Base-by-base conservation (phyloP, 1,140 invertebrate species). In the Samia ricini region DNA sequence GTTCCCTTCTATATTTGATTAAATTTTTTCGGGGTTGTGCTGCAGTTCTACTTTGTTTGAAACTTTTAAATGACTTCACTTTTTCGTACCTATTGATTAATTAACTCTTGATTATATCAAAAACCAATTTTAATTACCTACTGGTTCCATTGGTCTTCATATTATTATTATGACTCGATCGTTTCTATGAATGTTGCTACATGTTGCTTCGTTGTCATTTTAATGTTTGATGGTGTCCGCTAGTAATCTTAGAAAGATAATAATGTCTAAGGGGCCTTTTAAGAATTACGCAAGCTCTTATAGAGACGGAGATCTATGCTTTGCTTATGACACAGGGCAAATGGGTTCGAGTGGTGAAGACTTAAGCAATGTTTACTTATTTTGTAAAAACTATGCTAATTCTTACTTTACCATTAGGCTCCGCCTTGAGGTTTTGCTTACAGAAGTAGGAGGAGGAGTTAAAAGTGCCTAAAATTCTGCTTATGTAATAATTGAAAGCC, bases 1-100 rank as follows among this genome's bases (percentile, higher is more conserved):
- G 71, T 72, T 66, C 68, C 77, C 77, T 73, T 85, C 76, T 77
- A 87, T 89, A 85, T 87, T 89, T 89, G 84, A 89, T 87, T 85
- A 85, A 76, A 71, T 81, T 82, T 78, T 79, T 79, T 72, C 68
- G 76, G 76, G 74, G 79, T 78, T n/a, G n/a, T n/a, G n/a, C n/a
- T 78, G 79, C 76, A 85, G 72, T 77, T 65, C 74, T 83, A 42
- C n/a, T 68, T 52, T 71, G 68, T 71, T 65, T 66, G 52, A 55
- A 66, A 66, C 72, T 72, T 66, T 65, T 29, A 58, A 42, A 15
- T 42, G 15, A 69, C 60, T 55, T 66, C 22, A 50, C 49, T 62
- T 22, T 52, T 52, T 52, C 23, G 3, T 20, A 52, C 51, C 20
- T 52, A 15, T 52, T 52, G 12, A 12, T 52, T 52, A 22, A 22